Conservation (phyloP, 2,797 vertebrate species). For the Pygocentrus nattereri region DNA sequence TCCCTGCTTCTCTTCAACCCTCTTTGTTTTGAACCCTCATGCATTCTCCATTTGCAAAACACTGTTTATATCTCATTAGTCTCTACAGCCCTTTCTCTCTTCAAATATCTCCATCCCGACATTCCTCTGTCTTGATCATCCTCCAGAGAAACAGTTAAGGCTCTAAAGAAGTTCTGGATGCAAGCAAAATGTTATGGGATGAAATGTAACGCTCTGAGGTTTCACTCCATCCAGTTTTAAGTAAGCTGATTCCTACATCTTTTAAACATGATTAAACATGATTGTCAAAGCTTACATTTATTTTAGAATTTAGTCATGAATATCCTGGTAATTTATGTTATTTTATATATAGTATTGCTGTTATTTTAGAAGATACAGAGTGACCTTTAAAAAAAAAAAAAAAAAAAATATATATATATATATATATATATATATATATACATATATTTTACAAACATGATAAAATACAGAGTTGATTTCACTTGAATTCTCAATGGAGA, state of each 20-base stretch:
- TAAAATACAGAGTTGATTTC: no score
- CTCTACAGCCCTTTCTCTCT: neutral
- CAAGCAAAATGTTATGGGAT: neutral
- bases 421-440: no score
- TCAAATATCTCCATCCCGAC: neutral
- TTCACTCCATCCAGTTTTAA: neutral
- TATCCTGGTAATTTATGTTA: neutral
- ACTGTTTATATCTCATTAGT: neutral
- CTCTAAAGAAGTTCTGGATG: neutral
- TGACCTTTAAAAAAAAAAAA: neutral
- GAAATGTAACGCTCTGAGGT: neutral
- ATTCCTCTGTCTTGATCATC: conserved; percentile 11
- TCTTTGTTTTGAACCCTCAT: neutral
- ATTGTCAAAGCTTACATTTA: neutral
- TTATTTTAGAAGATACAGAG: neutral
- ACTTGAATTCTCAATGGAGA: no score
- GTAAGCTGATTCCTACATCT: neutral
- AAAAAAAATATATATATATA: no score
- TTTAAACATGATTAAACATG: neutral
- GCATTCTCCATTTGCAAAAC: conserved; percentile 19
- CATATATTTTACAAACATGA: no score
- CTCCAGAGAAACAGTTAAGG: neutral
- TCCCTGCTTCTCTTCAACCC: neutral
- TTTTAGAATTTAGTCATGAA: neutral
- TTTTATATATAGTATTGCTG: no score